Evolutionary conservation across 2,113 vertebrate genomes (phyloP), one percentile per base, ranked within the genome.

Genomic region (Aramus guarauna): DNA sequence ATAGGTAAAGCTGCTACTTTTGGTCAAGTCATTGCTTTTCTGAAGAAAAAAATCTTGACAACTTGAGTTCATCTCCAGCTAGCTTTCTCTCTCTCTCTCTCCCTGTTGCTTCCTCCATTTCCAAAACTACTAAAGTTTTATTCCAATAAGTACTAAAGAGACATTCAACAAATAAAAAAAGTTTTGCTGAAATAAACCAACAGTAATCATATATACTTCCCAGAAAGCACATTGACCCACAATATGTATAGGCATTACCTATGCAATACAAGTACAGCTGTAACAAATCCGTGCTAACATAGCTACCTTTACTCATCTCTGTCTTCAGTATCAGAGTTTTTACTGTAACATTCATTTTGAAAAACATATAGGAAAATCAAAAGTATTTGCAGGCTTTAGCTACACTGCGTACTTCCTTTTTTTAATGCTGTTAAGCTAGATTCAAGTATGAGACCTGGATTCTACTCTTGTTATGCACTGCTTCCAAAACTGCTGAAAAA

Each of bases 201-300:
- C 39, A 41, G 39, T 41, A 41, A 41, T 41, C 3, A 39, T 0
- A 34, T 3, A 2, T 48, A 39, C 14, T 71, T 56, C 24, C 16
- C 48, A 63, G 63, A 79, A 72, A 84, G 41, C 52, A 56, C 12
- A 36, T 2, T 24, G 32, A 36, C 18, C 36, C 60, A 52, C 43
- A 59, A 20, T 10, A 64, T 2, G 23, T 9, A 37, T 12, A 29
- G 1, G 1, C 1, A 3, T 53, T 47, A 53, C 14, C 34, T 53
- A 47, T 1, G 2, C 29, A 59, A 37, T 9, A 19, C 43, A 24
- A 78, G 34, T 59, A 66, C 2, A 66, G 13, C 52, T 66, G 16
- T 37, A 66, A 66, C 20, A 74, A 36, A 53, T 8, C 53, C n/a
- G 14, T n/a, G 15, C 23, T 43, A 58, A 58, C 17, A 26, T 13